These are phyloP conservation scores for Meiosimyza platycephala DNA, from an alignment of 2,888 invertebrate genomes.

Conservation along the genomic window DNA sequence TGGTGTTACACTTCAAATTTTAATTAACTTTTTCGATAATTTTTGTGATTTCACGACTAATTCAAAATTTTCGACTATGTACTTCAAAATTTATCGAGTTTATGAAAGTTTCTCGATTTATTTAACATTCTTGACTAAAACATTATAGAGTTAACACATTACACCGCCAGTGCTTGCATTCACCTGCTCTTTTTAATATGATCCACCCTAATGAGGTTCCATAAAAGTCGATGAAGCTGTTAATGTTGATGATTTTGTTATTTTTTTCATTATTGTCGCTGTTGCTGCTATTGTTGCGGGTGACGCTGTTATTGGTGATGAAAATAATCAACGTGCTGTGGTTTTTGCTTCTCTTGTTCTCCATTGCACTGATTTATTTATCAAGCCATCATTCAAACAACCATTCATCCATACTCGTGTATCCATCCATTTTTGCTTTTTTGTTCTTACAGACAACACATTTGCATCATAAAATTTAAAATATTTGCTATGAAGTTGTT, in stretches of 20 bases:
- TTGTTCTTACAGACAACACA: neutral
- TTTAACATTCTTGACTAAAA: too few species aligned
- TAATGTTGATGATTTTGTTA: conserved; percentile 6
- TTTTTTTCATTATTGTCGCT: conserved; percentile 14
- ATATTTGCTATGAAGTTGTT: neutral
- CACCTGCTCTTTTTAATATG: too few species aligned
- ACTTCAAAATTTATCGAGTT: too few species aligned
- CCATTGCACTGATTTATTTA: conserved; percentile 26
- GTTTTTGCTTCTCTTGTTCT: conserved; percentile 15
- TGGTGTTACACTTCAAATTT: too few species aligned
- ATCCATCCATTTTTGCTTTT: conserved; percentile 6
- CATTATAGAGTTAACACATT: too few species aligned
- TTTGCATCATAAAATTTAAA: conserved; percentile 17
- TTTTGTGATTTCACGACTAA: too few species aligned
- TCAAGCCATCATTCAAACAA: neutral
- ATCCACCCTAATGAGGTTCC: neutral
- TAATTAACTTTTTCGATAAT: too few species aligned
- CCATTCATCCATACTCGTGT: neutral
- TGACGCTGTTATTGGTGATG: conserved; percentile 21
- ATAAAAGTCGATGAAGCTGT: conserved; percentile 21
- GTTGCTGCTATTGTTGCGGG: conserved; percentile 1
- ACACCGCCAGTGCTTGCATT: too few species aligned
- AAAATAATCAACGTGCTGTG: conserved; percentile 29
- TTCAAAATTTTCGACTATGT: too few species aligned
- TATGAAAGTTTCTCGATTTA: too few species aligned